phyloP scores from a whole-genome alignment of 2,888 invertebrate species.

The Ennomos fuscantarius region DNA sequence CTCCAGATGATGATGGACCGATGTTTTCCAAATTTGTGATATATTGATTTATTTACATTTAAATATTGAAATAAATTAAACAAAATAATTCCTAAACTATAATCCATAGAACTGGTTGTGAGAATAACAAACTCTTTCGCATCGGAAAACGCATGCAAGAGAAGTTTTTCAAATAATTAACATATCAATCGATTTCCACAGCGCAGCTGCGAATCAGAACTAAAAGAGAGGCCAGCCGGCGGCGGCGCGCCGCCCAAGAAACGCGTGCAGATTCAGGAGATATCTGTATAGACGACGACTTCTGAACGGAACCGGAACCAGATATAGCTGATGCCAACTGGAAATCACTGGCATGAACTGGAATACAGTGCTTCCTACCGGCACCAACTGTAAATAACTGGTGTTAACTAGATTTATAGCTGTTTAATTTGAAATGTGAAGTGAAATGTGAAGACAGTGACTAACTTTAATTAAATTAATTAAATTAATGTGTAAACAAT shows the following conservation, averaged over 20 bases:
- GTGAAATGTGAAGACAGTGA: background rate
- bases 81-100: too few species aligned
- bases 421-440: background rate
- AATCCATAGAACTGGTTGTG: too few species aligned
- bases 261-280: slow-evolving; percentile 92
- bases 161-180: slow-evolving; percentile 44
- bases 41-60: too few species aligned
- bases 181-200: slow-evolving; percentile 72
- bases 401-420: background rate
- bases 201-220: slow-evolving; percentile 82
- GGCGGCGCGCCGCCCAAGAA: slow-evolving; percentile 87
- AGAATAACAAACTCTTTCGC: too few species aligned
- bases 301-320: background rate
- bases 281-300: slow-evolving; percentile 88
- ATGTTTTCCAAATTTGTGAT: too few species aligned
- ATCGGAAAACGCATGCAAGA: too few species aligned
- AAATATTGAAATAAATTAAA: too few species aligned
- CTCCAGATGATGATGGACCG: too few species aligned
- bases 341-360: slow-evolving; percentile 5
- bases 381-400: background rate
- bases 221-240: slow-evolving; percentile 67
- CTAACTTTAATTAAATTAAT: background rate
- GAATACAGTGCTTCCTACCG: slow-evolving; percentile 1
- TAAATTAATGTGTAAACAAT: too few species aligned
- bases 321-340: slow-evolving; percentile 2